Percentiles rank a stretch among this genome's conserved stretches.
phyloP scores from a whole-genome alignment of 2,888 invertebrate genomes.

The Morinoia aosen region DNA sequence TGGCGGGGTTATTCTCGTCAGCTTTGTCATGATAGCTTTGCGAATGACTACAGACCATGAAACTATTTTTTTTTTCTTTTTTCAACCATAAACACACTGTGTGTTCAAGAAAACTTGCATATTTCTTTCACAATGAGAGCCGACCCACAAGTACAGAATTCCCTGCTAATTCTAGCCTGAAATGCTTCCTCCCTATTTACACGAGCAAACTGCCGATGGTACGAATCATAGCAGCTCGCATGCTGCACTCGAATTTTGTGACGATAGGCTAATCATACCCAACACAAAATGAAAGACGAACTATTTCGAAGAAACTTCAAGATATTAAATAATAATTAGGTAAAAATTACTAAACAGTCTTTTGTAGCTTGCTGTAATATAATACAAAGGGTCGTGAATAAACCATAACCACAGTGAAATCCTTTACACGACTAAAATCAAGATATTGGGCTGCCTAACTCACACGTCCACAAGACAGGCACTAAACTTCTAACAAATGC shows the following conservation, averaged over 20 bases:
- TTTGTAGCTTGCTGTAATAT: slow-evolving; percentile 4
- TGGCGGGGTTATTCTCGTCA: too few species aligned
- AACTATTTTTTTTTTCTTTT: neutral
- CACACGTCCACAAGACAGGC: neutral
- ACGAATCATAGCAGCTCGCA: neutral
- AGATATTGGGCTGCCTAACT: neutral
- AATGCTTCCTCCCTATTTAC: neutral
- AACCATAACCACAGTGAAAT: neutral
- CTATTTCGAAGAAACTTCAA: neutral
- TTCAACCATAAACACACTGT: neutral
- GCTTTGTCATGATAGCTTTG: neutral
- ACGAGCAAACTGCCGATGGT: neutral
- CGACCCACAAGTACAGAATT: neutral
- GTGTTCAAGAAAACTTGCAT: neutral
- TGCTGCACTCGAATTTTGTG: neutral
- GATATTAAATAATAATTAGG: neutral
- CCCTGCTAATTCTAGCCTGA: neutral
- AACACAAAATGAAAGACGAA: neutral
- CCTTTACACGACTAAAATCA: neutral
- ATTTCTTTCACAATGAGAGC: neutral
- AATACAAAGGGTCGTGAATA: neutral
- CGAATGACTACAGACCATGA: neutral
- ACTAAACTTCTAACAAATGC: neutral
- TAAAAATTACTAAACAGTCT: neutral
- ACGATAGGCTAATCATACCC: neutral